These are phyloP conservation scores for Macrostomum lignano DNA, from an alignment of 1,140 invertebrate species.

Conservation along the genomic window DNA sequence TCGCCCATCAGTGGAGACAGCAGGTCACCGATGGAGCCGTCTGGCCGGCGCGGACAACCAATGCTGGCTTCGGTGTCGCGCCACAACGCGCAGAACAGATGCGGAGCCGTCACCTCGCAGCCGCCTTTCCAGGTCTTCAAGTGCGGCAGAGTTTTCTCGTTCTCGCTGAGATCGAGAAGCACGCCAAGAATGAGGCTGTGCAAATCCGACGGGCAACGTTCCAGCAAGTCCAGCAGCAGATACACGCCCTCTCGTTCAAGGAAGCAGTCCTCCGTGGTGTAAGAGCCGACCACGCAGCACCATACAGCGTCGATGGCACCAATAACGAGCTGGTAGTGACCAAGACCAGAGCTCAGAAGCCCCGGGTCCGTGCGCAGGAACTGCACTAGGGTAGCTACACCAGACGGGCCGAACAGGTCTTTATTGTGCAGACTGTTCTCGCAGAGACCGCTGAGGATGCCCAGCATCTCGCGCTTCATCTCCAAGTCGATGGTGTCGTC, in stretches of 20 bases:
- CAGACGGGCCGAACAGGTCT: constrained; percentile 22
- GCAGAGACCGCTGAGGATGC: constrained; percentile 23
- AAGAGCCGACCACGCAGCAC: constrained; percentile 23
- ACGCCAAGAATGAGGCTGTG: constrained; percentile 25
- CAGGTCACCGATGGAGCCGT: constrained; percentile 4
- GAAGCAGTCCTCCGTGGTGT: constrained; percentile 23
- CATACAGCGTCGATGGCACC: constrained; percentile 24
- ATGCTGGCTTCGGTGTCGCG: constrained; percentile 22
- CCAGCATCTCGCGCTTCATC: constrained; percentile 25
- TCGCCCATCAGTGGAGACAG: constrained; percentile 16
- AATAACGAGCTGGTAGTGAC: constrained; percentile 21
- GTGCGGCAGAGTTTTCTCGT: constrained; percentile 21
- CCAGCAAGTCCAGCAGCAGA: constrained; percentile 22
- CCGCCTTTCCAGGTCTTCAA: constrained; percentile 19
- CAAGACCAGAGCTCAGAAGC: constrained; percentile 19
- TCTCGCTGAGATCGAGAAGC: constrained; percentile 24
- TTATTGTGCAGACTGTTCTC: constrained; percentile 21
- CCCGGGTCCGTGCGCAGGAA: constrained; percentile 18
- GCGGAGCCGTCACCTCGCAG: constrained; percentile 15
- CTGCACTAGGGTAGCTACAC: constrained; percentile 18
- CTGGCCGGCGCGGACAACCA: constrained; percentile 7
- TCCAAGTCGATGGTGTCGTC: constrained; percentile 23
- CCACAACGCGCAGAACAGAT: constrained; percentile 26
- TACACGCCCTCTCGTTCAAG: constrained; percentile 25
- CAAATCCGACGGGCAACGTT: constrained; percentile 21